Base-by-base conservation (phyloP, 2,888 invertebrate genomes). In the Acanthosoma haemorrhoidale region DNA sequence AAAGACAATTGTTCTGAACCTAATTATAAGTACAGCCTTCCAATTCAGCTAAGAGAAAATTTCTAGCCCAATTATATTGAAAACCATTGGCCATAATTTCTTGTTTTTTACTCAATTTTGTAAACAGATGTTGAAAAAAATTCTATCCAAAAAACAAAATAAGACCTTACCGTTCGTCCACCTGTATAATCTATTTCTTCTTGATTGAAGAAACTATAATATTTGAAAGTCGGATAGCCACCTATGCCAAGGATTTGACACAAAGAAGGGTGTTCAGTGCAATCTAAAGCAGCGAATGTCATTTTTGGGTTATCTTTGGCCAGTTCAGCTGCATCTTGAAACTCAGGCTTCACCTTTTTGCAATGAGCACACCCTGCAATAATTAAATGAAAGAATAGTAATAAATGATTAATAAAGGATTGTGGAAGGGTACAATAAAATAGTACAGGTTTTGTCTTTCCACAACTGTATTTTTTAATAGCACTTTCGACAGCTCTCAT, bases 291-390 rank as follows among this genome's bases (percentile, higher is more conserved):
- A 0, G 87, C 92, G 78, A 93, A 87, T 11, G 86, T 85, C 0
- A 92, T 86, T 80, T 90, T 88, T 4, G 89, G 83, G 77, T 92
- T 90, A 75, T 92, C 91, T 58, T 86, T 87, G 76, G 91, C 87
- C 25, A 82, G 80, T 60, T 87, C 87, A 0, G 93, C 93, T 1
- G 94, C 93, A 31, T 83, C 84, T 59, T 85, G 85, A 77, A 87
- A 89, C 78, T 90, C 92, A 0, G 94, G 93, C 80, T 94, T 94
- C 0, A 92, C 87, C 76, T 86, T 87, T 78, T 94, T 94, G 78
- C 94, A 94, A 79, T 94, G 93, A 0, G 93, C 93, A 79, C 94
- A 94, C 94, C 94, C 93, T 92, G 25, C 9, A 43, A 43, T 13
- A 13, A 4, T 21, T 43, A 43, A 21, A n/a, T n/a, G n/a, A n/a